Evolutionary conservation across 1,140 invertebrate genomes (phyloP).

Genomic region (Formica selysi): DNA sequence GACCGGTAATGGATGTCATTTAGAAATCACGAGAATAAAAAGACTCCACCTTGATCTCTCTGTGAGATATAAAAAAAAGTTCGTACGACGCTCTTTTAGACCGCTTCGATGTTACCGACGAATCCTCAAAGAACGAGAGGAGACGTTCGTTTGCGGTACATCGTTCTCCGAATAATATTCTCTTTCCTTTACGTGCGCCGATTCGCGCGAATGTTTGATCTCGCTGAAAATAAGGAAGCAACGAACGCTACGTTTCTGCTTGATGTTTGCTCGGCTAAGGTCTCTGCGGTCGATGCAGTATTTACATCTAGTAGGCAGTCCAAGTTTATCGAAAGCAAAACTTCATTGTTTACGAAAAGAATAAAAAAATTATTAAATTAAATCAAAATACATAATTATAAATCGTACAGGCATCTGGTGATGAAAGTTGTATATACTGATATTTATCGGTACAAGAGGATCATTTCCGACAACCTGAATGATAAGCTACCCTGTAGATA

Average conservation of each 20-base stretch:
- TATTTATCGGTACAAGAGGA: constrained; percentile 13
- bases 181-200: constrained; percentile 66
- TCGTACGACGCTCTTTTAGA: constrained; percentile 25
- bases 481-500: constrained; percentile 27
- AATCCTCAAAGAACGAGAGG: constrained; percentile 55
- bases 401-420: constrained; percentile 25
- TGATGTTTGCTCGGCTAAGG: constrained; percentile 23
- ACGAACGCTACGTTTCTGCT: constrained; percentile 44
- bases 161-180: constrained; percentile 77
- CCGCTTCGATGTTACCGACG: constrained; percentile 6
- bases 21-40: constrained; percentile 38
- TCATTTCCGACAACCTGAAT: neutral
- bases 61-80: constrained; percentile 36
- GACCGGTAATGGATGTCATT: neutral
- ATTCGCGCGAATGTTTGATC: constrained; percentile 79
- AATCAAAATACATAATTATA: neutral
- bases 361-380: neutral
- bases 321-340: neutral
- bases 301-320: neutral
- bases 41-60: constrained; percentile 23
- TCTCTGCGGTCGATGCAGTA: neutral
- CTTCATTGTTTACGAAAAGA: neutral
- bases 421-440: neutral
- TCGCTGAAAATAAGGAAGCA: constrained; percentile 78
- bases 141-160: constrained; percentile 57